A percentile compares a stretch with the other conserved stretches of the same genome.
phyloP scores from a whole-genome alignment of 2,113 vertebrate genomes.

The Balaenoptera acutorostrata region DNA sequence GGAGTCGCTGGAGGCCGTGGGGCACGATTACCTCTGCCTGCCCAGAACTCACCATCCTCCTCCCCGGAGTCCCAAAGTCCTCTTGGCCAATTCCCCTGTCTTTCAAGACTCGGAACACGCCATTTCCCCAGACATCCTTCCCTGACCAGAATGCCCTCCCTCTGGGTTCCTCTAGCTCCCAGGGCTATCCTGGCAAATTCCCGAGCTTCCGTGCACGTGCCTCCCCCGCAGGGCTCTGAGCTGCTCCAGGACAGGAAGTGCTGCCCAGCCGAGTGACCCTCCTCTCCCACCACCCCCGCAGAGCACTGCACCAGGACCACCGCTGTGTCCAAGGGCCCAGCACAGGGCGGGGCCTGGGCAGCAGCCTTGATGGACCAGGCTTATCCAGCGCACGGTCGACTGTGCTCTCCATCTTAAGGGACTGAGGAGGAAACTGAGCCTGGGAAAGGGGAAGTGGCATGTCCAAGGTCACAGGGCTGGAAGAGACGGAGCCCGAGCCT shows the following conservation, averaged over 20 bases:
- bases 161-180: not conserved
- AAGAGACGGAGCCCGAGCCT: not conserved
- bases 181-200: not conserved
- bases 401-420: too few relatives aligned
- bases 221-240: not conserved
- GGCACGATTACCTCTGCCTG: rapidly evolving
- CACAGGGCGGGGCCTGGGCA: not conserved
- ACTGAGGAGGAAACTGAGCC: not conserved
- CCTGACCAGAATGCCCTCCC: not conserved
- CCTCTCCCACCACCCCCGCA: not conserved
- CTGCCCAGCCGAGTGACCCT: not conserved
- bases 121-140: not conserved
- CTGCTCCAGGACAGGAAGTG: not conserved
- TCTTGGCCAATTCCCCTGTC: not conserved
- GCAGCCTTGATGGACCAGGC: not conserved
- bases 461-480: not conserved
- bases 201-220: rapidly evolving
- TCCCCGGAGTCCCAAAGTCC: not conserved
- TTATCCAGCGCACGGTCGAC: not conserved
- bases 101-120: not conserved
- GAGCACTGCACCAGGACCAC: too few relatives aligned
- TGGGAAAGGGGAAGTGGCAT: not conserved
- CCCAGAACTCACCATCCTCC: rapidly evolving
- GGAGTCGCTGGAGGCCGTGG: not conserved
- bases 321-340: not conserved